Conservation (phyloP, 1,140 invertebrate genomes). For the Sipha flava region DNA sequence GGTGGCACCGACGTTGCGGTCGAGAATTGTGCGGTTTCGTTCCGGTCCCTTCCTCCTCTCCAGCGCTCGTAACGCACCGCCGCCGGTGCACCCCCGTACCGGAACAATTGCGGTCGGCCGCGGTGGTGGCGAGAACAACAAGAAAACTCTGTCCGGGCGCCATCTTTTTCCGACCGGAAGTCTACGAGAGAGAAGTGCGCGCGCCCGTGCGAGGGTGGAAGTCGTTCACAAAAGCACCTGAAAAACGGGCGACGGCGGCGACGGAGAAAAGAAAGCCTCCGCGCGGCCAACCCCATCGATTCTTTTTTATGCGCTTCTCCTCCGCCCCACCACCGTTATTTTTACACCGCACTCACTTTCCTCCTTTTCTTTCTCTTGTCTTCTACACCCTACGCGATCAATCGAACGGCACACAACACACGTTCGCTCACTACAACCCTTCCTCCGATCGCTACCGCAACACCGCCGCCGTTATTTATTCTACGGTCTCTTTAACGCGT, state of each 20-base stretch:
- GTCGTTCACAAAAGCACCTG: slow-evolving; percentile 2
- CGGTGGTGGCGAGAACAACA: slow-evolving; percentile 7
- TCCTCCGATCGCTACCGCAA: background rate
- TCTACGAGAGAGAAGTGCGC: background rate
- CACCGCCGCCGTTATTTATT: background rate
- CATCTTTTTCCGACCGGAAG: slow-evolving; percentile 29
- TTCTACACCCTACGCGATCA: background rate
- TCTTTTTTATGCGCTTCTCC: slow-evolving; percentile 5
- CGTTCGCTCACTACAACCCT: too few species aligned
- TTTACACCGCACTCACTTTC: background rate
- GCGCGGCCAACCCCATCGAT: slow-evolving; percentile 19
- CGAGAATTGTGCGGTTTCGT: background rate
- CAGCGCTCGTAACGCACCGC: too few species aligned
- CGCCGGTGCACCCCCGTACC: background rate
- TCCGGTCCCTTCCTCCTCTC: background rate
- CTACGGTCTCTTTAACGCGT: background rate
- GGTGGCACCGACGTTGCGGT: too few species aligned
- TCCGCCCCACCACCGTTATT: background rate
- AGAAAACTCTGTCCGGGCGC: slow-evolving; percentile 26
- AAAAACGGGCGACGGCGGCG: background rate
- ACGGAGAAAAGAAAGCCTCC: slow-evolving; percentile 9
- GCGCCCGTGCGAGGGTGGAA: too few species aligned
- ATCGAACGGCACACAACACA: background rate
- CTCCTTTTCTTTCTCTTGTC: background rate
- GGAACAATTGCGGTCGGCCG: slow-evolving; percentile 1